phyloP scores from a whole-genome alignment of 2,797 vertebrate genomes.

The Lepidocolaptes lacrymiger region DNA sequence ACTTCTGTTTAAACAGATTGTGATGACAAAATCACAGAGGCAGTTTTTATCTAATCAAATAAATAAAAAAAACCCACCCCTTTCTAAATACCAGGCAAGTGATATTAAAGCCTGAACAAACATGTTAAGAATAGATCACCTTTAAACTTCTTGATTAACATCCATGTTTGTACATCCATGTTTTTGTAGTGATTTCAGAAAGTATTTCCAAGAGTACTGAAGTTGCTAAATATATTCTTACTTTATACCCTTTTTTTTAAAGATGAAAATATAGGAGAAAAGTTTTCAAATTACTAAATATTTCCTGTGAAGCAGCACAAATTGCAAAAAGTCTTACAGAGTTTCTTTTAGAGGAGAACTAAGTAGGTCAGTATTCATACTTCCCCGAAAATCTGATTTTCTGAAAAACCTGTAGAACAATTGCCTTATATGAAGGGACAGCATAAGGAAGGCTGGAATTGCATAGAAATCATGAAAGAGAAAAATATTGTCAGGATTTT shows the following conservation, averaged over 20 bases:
- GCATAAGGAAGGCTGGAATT: neutral
- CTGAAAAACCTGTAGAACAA: neutral
- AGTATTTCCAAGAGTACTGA: neutral
- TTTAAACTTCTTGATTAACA: neutral
- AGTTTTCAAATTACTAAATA: neutral
- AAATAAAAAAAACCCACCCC: neutral
- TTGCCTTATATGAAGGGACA: neutral
- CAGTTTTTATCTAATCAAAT: neutral
- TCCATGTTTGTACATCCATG: neutral
- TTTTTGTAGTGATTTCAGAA: neutral
- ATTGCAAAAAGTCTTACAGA: neutral
- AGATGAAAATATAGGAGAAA: neutral
- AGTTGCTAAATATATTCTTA: neutral
- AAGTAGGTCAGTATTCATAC: neutral
- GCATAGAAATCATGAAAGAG: neutral
- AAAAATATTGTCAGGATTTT: neutral
- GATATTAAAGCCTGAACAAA: neutral
- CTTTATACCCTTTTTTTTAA: neutral
- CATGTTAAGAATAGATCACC: neutral
- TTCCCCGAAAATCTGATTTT: neutral
- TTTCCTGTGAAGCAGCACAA: neutral
- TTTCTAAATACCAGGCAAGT: neutral
- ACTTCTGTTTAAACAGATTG: neutral
- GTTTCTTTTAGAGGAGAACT: neutral
- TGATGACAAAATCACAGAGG: conserved; percentile 20